These are phyloP conservation scores for Drosophila tropicalis DNA, from an alignment of 1,140 invertebrate genomes.

Conservation along the genomic window DNA sequence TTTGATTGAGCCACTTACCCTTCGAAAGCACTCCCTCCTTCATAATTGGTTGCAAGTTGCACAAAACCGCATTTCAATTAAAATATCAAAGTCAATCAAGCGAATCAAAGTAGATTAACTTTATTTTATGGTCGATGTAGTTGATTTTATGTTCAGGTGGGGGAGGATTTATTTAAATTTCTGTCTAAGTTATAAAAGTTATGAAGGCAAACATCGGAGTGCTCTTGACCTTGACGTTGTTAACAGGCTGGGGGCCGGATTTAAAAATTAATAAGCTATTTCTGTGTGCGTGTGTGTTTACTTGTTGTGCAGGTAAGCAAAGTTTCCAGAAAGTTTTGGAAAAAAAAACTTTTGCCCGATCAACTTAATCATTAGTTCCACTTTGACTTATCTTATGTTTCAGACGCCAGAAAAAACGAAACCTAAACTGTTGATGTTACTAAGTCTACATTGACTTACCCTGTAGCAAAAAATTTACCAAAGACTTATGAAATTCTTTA, in stretches of 20 bases:
- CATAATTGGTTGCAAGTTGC: slow-evolving; percentile 14
- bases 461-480: not conserved
- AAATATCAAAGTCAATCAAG: slow-evolving; percentile 69
- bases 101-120: slow-evolving; percentile 61
- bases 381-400: slow-evolving; percentile 2
- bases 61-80: slow-evolving; percentile 61
- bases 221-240: slow-evolving; percentile 3
- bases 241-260: not conserved
- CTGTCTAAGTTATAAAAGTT: not conserved
- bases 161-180: slow-evolving; percentile 6
- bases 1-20: slow-evolving; percentile 35
- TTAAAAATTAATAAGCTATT: slow-evolving; percentile 4
- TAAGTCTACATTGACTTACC: not conserved
- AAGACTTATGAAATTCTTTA: no score
- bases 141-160: not conserved
- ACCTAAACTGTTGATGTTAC: not conserved
- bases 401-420: not conserved
- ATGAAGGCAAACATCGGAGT: not conserved
- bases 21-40: not conserved
- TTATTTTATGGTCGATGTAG: slow-evolving; percentile 20
- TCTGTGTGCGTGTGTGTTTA: not conserved
- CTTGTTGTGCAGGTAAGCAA: not conserved
- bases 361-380: slow-evolving; percentile 3
- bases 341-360: slow-evolving; percentile 5
- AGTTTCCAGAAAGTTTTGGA: slow-evolving; percentile 7